phyloP scores from a whole-genome alignment of 2,797 vertebrate genomes.

The Arrhamphus sclerolepis region DNA sequence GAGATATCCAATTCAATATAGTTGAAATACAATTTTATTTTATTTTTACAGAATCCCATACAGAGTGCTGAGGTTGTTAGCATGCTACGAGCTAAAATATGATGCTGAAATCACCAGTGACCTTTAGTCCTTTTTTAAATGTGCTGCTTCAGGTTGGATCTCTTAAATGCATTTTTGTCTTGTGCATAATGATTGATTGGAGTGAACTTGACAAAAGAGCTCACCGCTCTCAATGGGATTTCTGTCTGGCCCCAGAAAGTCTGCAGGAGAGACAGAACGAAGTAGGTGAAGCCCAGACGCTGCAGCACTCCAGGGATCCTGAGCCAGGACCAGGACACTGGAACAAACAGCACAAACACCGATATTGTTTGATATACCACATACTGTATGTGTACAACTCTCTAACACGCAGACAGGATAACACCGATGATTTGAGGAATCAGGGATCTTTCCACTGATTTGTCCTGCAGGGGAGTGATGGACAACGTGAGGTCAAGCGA shows the following conservation, averaged over 20 bases:
- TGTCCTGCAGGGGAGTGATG: constrained; percentile 43
- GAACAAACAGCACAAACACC: constrained; percentile 30
- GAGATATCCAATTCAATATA: too few species aligned
- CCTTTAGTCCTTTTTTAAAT: background rate
- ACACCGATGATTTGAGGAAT: constrained; percentile 36
- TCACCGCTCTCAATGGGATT: constrained; percentile 68
- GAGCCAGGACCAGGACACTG: constrained; percentile 86
- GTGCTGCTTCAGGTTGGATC: constrained; percentile 20
- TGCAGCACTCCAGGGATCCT: constrained; percentile 86
- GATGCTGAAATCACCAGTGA: background rate
- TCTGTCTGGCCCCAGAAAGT: constrained; percentile 74
- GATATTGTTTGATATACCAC: background rate
- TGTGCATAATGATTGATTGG: constrained; percentile 34
- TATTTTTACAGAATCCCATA: too few species aligned
- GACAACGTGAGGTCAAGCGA: constrained; percentile 26
- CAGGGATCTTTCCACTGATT: background rate
- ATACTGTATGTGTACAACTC: background rate
- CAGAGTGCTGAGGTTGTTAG: background rate
- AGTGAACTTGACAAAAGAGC: constrained; percentile 51
- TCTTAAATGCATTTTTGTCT: constrained; percentile 7
- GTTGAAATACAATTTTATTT: too few species aligned
- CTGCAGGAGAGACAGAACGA: constrained; percentile 83
- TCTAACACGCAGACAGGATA: background rate
- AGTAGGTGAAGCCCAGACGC: constrained; percentile 85
- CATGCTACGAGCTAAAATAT: background rate